phyloP scores from a whole-genome alignment of 2,888 invertebrate genomes.

The Agrotis puta region DNA sequence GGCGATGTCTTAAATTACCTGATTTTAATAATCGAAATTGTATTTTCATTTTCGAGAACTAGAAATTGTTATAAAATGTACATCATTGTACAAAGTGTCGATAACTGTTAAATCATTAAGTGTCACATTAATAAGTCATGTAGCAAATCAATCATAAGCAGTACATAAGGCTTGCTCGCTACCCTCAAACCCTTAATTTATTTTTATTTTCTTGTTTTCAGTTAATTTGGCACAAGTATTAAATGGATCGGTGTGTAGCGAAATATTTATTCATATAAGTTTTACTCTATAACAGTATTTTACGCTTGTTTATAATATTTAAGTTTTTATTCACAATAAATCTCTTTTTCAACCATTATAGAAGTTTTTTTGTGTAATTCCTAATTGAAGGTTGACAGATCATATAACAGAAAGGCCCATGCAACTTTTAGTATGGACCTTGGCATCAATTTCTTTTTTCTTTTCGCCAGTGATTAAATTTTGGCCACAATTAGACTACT shows the following conservation, averaged over 20 bases:
- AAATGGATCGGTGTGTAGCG: constrained; percentile 88
- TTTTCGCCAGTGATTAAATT: no score
- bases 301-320: constrained; percentile 62
- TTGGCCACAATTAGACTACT: no score
- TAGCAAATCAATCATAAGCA: constrained; percentile 39
- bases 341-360: constrained; percentile 47
- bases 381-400: constrained; percentile 21
- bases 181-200: constrained; percentile 71
- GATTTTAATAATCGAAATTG: not conserved
- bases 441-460: no score
- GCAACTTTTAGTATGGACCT: no score
- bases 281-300: constrained; percentile 71
- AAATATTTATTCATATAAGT: constrained; percentile 62
- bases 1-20: no score
- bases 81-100: not conserved
- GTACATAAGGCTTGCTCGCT: constrained; percentile 53
- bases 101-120: not conserved
- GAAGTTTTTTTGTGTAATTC: constrained; percentile 49
- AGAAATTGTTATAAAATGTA: not conserved
- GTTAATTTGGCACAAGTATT: constrained; percentile 88
- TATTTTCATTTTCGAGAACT: not conserved
- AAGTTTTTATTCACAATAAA: constrained; percentile 75
- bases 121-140: constrained; percentile 14
- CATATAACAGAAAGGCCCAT: constrained; percentile 3
- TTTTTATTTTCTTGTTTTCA: constrained; percentile 83